phyloP scores from a whole-genome alignment of 2,113 vertebrate genomes.

The Epinephelus moara region DNA sequence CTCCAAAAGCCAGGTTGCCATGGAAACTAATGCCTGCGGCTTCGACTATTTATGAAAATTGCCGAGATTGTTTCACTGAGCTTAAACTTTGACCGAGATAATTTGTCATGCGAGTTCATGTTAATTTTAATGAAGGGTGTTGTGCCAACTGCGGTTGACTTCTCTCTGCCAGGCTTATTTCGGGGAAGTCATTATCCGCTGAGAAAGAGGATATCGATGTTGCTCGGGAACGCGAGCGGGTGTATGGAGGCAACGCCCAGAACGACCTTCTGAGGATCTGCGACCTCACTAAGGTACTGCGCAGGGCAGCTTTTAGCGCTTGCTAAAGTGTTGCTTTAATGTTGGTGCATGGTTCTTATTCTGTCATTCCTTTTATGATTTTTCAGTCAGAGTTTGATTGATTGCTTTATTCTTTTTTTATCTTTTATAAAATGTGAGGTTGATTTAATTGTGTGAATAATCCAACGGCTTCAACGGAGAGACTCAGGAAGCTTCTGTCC shows the following conservation, averaged over 20 bases:
- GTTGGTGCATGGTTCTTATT: not conserved
- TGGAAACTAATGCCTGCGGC: conserved; percentile 58
- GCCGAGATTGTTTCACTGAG: conserved; percentile 46
- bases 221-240: conserved; percentile 90
- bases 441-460: not conserved
- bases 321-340: not conserved
- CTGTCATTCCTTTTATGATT: not conserved
- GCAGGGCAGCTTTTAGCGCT: not conserved
- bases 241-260: conserved; percentile 87
- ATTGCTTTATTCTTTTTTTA: not conserved
- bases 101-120: conserved; percentile 43
- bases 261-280: conserved; percentile 92
- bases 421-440: not conserved
- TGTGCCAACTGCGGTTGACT: conserved; percentile 30
- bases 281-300: conserved; percentile 93
- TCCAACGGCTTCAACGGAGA: not conserved
- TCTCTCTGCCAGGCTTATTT: conserved; percentile 83
- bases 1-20: conserved; percentile 57
- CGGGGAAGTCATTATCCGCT: conserved; percentile 81
- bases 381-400: not conserved
- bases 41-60: conserved; percentile 62
- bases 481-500: not conserved
- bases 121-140: conserved; percentile 64
- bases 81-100: conserved; percentile 63
- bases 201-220: conserved; percentile 96